phyloP scores from a whole-genome alignment of 2,888 invertebrate genomes.

The Apodemia mormo region DNA sequence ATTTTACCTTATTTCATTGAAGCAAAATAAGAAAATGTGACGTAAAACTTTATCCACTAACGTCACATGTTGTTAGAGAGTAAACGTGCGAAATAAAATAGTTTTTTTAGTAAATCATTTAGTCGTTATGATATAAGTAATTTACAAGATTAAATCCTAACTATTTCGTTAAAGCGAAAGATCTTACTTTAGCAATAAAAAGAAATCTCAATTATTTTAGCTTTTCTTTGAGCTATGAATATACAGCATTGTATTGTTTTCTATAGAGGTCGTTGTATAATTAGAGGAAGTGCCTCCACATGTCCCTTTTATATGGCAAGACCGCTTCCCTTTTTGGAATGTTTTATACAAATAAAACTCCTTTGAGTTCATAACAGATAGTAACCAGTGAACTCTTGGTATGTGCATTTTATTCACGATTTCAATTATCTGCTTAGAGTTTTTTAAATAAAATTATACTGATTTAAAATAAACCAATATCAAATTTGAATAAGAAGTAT shows the following conservation, averaged over 20 bases:
- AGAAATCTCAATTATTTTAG: neutral
- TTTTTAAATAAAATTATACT: too few relatives aligned
- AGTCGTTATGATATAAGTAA: neutral
- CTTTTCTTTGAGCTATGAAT: conserved; percentile 21
- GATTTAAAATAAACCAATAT: too few relatives aligned
- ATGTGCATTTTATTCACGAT: conserved; percentile 37
- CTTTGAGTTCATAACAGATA: conserved; percentile 44
- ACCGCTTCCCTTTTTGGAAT: conserved; percentile 48
- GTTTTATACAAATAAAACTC: conserved; percentile 50
- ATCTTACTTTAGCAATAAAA: neutral
- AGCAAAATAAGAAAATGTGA: too few relatives aligned
- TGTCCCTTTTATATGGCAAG: conserved; percentile 41
- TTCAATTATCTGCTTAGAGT: neutral
- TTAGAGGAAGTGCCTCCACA: conserved; percentile 36
- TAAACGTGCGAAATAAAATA: too few relatives aligned
- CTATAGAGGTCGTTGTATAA: conserved; percentile 33
- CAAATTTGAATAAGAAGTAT: too few relatives aligned
- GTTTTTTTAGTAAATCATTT: too few relatives aligned
- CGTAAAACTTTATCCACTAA: too few relatives aligned
- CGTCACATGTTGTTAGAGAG: too few relatives aligned
- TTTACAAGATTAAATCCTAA: neutral
- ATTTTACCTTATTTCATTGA: too few relatives aligned
- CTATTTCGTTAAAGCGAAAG: neutral
- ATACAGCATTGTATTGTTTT: conserved; percentile 17
- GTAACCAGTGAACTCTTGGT: conserved; percentile 37